Conservation (phyloP, 2,888 invertebrate species). For the Stenoptilia bipunctidactyla region DNA sequence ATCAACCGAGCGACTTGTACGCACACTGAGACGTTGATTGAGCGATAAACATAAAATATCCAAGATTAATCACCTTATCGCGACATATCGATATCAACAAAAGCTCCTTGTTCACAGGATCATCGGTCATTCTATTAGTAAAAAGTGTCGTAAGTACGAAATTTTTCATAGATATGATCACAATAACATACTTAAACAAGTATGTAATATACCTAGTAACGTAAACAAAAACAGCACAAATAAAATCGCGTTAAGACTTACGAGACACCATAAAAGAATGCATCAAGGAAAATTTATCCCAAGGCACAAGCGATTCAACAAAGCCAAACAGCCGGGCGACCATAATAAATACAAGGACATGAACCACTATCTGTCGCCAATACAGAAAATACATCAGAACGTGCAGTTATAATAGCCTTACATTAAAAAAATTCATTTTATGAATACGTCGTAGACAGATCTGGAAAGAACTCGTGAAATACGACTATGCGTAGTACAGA, state of each 20-base stretch:
- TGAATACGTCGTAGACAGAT: constrained; percentile 57
- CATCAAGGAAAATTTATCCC: constrained; percentile 33
- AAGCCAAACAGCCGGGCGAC: constrained; percentile 28
- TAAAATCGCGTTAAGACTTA: constrained; percentile 2
- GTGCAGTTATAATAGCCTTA: constrained; percentile 53
- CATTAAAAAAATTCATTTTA: constrained; percentile 37
- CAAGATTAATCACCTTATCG: constrained; percentile 58
- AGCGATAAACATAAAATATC: constrained; percentile 56
- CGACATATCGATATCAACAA: constrained; percentile 61
- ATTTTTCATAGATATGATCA: background rate
- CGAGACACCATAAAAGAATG: constrained; percentile 7
- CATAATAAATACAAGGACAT: constrained; percentile 40
- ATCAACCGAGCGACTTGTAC: constrained; percentile 47
- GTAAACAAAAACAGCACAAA: background rate
- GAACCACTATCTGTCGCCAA: constrained; percentile 48
- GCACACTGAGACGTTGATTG: constrained; percentile 55
- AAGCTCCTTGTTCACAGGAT: constrained; percentile 32
- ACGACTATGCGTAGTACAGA: constrained; percentile 44
- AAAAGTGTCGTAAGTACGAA: background rate
- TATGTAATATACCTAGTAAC: background rate
- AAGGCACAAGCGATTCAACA: constrained; percentile 31
- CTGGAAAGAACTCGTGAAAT: constrained; percentile 62
- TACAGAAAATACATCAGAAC: constrained; percentile 47
- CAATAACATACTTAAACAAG: background rate
- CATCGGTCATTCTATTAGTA: constrained; percentile 15